A percentile compares a stretch with the other conserved stretches of the same genome.
Evolutionary conservation across 2,888 invertebrate genomes (phyloP).

Genomic region (Hydraecia micacea): DNA sequence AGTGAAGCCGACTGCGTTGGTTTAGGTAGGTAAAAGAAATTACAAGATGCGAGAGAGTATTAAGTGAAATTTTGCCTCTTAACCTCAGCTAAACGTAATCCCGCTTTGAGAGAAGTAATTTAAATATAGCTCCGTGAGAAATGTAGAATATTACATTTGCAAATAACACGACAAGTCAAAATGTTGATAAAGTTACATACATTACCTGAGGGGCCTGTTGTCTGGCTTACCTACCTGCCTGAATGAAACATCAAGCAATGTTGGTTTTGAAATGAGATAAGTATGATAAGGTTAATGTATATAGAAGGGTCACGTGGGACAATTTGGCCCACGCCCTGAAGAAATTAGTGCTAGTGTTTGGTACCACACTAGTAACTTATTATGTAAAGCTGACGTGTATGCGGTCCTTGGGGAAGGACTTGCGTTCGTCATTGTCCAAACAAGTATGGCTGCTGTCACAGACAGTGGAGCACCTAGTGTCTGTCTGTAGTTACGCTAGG

Average conservation of each 20-base stretch:
- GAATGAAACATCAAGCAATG: slow-evolving; percentile 62
- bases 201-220: slow-evolving; percentile 51
- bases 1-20: slow-evolving; percentile 58
- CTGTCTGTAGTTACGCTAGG: slow-evolving; percentile 20
- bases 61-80: slow-evolving; percentile 72
- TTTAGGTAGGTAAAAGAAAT: slow-evolving; percentile 70
- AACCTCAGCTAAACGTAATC: slow-evolving; percentile 73
- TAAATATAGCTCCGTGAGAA: slow-evolving; percentile 69
- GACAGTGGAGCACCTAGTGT: slow-evolving; percentile 30
- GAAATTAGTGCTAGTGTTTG: slow-evolving; percentile 56
- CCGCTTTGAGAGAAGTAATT: slow-evolving; percentile 73
- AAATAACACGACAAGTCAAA: slow-evolving; percentile 72
- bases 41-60: slow-evolving; percentile 69
- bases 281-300: slow-evolving; percentile 55
- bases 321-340: slow-evolving; percentile 46
- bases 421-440: slow-evolving; percentile 54
- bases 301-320: slow-evolving; percentile 44
- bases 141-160: slow-evolving; percentile 73
- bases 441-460: slow-evolving; percentile 43
- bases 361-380: slow-evolving; percentile 49
- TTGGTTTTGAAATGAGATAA: slow-evolving; percentile 53
- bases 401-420: slow-evolving; percentile 46
- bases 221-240: slow-evolving; percentile 39
- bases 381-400: slow-evolving; percentile 57
- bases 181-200: slow-evolving; percentile 64